Conservation (phyloP, 2,888 invertebrate species). For the Sclerodermus sp. region DNA sequence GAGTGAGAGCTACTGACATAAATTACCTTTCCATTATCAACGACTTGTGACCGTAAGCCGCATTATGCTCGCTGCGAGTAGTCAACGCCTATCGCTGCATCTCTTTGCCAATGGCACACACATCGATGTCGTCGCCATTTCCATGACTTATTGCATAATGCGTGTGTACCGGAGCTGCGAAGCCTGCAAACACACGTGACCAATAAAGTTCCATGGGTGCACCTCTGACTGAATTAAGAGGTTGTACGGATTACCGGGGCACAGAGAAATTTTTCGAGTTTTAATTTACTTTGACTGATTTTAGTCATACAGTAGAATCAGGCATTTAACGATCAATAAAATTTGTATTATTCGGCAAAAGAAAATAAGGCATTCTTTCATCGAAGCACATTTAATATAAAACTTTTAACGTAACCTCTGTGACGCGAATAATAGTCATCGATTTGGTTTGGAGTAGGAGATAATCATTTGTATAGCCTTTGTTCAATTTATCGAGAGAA, state of each 20-base stretch:
- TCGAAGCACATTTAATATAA: no score
- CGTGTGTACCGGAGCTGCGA: background rate
- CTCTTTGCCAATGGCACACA: background rate
- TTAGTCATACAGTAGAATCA: no score
- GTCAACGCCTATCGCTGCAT: constrained; percentile 1
- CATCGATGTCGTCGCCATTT: background rate
- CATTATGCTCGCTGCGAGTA: constrained; percentile 1
- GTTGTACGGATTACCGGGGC: background rate
- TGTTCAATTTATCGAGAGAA: no score
- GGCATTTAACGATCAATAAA: no score
- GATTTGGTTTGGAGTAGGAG: no score
- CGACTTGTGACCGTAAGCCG: constrained; percentile 20
- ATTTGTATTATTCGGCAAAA: no score
- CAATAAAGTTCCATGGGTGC: background rate
- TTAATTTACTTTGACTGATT: no score
- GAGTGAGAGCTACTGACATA: constrained; percentile 18
- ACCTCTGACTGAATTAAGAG: background rate
- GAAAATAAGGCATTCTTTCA: no score
- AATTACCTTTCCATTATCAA: constrained; percentile 41
- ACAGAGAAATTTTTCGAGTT: no score
- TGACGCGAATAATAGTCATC: no score
- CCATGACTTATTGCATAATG: background rate
- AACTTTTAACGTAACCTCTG: no score
- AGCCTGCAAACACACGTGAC: background rate
- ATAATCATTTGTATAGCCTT: no score